Conservation (phyloP, 2,113 vertebrate species). For the Strix aluco region DNA sequence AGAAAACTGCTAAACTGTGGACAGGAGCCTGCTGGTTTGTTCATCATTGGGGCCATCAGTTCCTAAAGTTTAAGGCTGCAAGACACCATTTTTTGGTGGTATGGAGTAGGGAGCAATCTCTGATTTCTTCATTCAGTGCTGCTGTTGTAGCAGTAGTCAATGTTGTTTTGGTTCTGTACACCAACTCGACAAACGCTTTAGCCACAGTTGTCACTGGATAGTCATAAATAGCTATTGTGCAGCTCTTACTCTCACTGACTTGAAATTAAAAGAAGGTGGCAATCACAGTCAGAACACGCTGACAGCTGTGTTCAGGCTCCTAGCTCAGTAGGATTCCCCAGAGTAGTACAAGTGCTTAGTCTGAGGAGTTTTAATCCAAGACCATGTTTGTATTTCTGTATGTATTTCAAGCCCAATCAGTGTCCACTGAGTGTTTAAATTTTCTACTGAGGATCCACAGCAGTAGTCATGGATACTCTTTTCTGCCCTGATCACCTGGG, state of each 20-base stretch:
- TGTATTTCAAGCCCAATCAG: not conserved
- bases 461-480: not conserved
- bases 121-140: not conserved
- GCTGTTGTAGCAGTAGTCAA: not conserved
- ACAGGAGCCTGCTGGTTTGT: not conserved
- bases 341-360: not conserved
- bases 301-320: not conserved
- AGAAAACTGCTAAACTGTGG: not conserved
- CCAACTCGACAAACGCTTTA: not conserved
- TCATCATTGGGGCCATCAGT: not conserved
- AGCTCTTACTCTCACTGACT: not conserved
- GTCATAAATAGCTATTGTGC: not conserved
- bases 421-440: not conserved
- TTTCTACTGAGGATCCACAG: not conserved
- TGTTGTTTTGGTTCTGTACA: not conserved
- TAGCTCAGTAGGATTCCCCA: not conserved
- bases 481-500: not conserved
- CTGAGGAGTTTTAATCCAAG: not conserved
- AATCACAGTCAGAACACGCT: not conserved
- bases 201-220: rapidly evolving
- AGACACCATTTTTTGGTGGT: not conserved
- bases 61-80: not conserved
- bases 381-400: not conserved
- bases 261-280: not conserved
- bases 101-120: not conserved